phyloP scores from a whole-genome alignment of 2,797 vertebrate genomes.

The Taenioides sp. region DNA sequence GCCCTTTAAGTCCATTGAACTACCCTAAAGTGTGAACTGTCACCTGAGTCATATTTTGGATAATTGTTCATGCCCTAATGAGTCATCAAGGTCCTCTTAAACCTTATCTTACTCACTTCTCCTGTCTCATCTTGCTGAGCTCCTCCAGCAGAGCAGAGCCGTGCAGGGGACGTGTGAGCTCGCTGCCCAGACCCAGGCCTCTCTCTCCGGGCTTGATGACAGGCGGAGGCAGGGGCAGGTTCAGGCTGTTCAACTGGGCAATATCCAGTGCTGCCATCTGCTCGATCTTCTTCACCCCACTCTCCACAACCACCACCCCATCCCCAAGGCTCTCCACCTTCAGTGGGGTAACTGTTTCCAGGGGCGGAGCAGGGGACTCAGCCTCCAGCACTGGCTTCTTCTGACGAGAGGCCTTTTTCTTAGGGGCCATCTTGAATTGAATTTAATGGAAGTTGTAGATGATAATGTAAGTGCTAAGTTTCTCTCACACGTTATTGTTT shows the following conservation, averaged over 20 bases:
- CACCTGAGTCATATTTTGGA: no score
- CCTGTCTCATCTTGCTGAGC: conserved; percentile 84
- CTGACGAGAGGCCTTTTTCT: conserved; percentile 78
- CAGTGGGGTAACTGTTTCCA: conserved; percentile 36
- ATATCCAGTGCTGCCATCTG: conserved; percentile 80
- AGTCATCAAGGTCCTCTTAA: no score
- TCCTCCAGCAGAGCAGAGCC: conserved; percentile 81
- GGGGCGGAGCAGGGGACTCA: conserved; percentile 33
- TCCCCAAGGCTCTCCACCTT: conserved; percentile 61
- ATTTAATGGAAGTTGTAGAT: not conserved
- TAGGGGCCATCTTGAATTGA: conserved; percentile 75
- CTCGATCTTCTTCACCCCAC: conserved; percentile 75
- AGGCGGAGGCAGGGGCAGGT: conserved; percentile 76
- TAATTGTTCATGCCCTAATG: no score
- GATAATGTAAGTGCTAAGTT: not conserved
- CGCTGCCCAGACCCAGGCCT: conserved; percentile 80
- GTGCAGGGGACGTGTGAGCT: conserved; percentile 75
- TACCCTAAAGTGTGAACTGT: no score
- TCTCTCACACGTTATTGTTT: not conserved
- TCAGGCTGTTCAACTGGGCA: conserved; percentile 79
- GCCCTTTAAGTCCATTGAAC: no score
- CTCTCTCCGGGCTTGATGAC: conserved; percentile 76
- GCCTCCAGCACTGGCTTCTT: conserved; percentile 65
- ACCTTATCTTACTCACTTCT: conserved; percentile 53
- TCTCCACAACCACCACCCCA: conserved; percentile 73